A percentile compares a stretch with the other conserved stretches of the same genome.
Evolutionary conservation across 2,797 vertebrate species (phyloP).

Genomic region (Typhlichthys subterraneus): DNA sequence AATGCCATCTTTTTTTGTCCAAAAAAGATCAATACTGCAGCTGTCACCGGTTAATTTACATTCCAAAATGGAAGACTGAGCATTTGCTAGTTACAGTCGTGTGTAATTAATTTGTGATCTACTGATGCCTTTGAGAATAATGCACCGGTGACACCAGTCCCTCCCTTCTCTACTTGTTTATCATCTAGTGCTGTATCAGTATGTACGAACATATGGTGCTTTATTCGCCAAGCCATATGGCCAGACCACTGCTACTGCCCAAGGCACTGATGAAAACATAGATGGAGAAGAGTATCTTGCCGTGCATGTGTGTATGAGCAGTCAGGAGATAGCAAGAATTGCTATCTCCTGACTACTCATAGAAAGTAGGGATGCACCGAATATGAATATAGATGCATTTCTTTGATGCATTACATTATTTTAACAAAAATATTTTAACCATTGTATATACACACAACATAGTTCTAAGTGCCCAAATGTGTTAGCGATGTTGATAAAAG

Average conservation of each 20-base stretch:
- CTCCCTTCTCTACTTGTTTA: slow-evolving; percentile 25
- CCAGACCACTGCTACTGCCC: slow-evolving; percentile 39
- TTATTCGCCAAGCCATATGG: slow-evolving; percentile 80
- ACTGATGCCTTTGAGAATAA: slow-evolving; percentile 16
- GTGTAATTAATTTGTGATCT: slow-evolving; percentile 1
- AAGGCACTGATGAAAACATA: slow-evolving; percentile 53
- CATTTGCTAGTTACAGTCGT: not conserved
- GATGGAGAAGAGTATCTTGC: slow-evolving; percentile 19
- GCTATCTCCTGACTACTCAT: too few relatives aligned
- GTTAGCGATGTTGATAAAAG: too few relatives aligned
- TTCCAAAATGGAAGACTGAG: not conserved
- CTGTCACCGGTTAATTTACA: too few relatives aligned
- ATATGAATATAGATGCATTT: too few relatives aligned
- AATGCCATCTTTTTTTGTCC: too few relatives aligned
- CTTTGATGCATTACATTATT: too few relatives aligned
- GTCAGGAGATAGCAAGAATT: not conserved
- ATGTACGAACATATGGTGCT: slow-evolving; percentile 70
- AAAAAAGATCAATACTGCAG: too few relatives aligned
- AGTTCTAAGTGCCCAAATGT: too few relatives aligned
- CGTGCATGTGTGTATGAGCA: slow-evolving; percentile 12
- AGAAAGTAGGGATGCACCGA: too few relatives aligned
- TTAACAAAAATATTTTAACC: too few relatives aligned
- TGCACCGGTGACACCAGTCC: not conserved
- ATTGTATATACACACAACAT: too few relatives aligned
- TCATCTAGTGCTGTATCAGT: slow-evolving; percentile 28